These are phyloP conservation scores for Acronicta leporina DNA, from an alignment of 2,888 invertebrate species.

Conservation along the genomic window DNA sequence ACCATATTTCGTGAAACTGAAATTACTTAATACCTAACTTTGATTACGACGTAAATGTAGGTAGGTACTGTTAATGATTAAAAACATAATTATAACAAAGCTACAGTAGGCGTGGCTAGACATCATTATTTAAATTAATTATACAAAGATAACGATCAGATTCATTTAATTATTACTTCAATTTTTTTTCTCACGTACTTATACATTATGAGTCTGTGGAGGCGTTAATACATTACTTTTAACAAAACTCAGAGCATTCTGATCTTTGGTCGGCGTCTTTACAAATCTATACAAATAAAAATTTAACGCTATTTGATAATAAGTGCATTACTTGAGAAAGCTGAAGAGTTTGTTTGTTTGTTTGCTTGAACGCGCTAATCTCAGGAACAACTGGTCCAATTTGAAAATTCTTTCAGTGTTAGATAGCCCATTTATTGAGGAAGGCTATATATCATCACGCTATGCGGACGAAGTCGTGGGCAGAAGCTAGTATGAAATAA, in stretches of 20 bases:
- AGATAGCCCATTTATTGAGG: too few species aligned
- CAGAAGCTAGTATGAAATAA: too few species aligned
- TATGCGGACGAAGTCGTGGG: too few species aligned
- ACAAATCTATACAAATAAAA: too few species aligned
- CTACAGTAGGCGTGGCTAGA: constrained; percentile 27
- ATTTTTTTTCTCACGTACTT: constrained; percentile 6
- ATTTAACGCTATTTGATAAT: too few species aligned
- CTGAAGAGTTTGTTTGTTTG: too few species aligned
- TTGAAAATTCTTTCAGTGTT: too few species aligned
- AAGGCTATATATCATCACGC: too few species aligned
- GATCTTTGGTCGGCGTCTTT: too few species aligned
- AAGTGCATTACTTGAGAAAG: too few species aligned
- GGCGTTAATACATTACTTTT: neutral
- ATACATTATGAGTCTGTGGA: neutral
- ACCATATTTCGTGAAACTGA: neutral
- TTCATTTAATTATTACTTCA: constrained; percentile 11
- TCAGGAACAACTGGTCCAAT: too few species aligned
- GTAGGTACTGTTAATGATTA: constrained; percentile 15
- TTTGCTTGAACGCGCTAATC: too few species aligned
- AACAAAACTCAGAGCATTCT: neutral
- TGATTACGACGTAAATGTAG: constrained; percentile 33
- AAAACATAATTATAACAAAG: constrained; percentile 29
- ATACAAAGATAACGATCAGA: constrained; percentile 26
- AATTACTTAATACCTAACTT: constrained; percentile 3
- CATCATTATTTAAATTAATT: constrained; percentile 32